Base-by-base conservation (phyloP, 2,797 vertebrate genomes). In the Perodicticus potto region DNA sequence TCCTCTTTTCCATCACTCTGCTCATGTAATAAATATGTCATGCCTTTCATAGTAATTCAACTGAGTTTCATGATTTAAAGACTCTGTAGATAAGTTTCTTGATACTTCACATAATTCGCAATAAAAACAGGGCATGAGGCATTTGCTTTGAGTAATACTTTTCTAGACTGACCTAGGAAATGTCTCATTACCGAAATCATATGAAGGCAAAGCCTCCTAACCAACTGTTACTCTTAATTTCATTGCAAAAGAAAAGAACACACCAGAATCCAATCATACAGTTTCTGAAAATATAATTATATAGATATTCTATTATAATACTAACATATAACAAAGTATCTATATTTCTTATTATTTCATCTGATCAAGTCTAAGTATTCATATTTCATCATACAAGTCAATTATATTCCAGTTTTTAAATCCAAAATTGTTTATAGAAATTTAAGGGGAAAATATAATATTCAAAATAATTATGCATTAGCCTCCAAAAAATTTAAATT, bases 401-500 rank as follows among this genome's bases (percentile, higher is more conserved):
- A 76, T 85, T 78, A 53, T 63, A 78, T 5, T 69, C 25, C 1
- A 69, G 80, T 92, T 87, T 57, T 55, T 70, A 93, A 78, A 73
- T 80, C 45, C 8, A 74, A 40, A 73, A 91, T 59, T 70, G 0
- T 61, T 78, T 59, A 57, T 10, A 53, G 40, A 49, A 88, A 94
- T 43, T 86, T 88, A 83, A 19, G 11, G 9, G 10, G 5, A 22
- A 76, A 78, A 70, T 3, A 40, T 1, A 81, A 72, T 88, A 3
- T 92, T 91, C 57, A 86, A 96, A 91, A 84, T 73, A 80, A 78
- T 69, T 87, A 82, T 25, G 74, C 80, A 83, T 84, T 86, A 40
- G 0, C 76, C n/a, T 86, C 20, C 17, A 91, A 63, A 43, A 14
- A 83, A 86, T 86, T 93, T 63, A 80, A 84, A 76, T 61, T 53